A percentile compares a stretch with the other conserved stretches of the same genome.
Evolutionary conservation across 2,797 vertebrate species (phyloP).

Genomic region (Anguilla obscura): DNA sequence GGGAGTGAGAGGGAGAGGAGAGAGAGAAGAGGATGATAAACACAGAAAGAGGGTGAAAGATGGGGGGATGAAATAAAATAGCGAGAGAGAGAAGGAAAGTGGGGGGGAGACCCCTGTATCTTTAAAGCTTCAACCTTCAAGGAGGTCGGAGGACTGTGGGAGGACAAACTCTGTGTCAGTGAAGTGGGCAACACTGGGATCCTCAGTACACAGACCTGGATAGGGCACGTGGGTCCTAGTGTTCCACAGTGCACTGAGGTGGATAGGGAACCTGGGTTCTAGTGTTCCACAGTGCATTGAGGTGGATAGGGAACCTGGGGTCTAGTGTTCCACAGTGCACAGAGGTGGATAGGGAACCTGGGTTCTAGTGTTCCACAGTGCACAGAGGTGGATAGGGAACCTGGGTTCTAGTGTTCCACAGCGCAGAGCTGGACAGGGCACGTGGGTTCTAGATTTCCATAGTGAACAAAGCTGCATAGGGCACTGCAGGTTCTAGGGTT

Average conservation of each 20-base stretch:
- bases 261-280: slow-evolving; percentile 34
- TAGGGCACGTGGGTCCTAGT: slow-evolving; percentile 38
- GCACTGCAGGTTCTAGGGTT: neutral
- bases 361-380: slow-evolving; percentile 43
- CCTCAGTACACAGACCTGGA: slow-evolving; percentile 6
- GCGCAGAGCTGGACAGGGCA: slow-evolving; percentile 11
- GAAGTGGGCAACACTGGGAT: neutral
- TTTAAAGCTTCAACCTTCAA: neutral
- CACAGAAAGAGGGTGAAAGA: neutral
- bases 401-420: slow-evolving; percentile 33
- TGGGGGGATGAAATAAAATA: neutral
- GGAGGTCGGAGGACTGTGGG: neutral
- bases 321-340: neutral
- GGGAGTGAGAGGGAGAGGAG: slow-evolving; percentile 35
- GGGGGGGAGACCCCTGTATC: neutral
- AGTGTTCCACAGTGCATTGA: slow-evolving; percentile 28
- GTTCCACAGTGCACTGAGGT: slow-evolving; percentile 23
- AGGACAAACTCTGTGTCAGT: slow-evolving; percentile 26
- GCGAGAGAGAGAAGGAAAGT: neutral
- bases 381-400: slow-evolving; percentile 23
- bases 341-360: neutral
- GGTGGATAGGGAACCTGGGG: slow-evolving; percentile 36
- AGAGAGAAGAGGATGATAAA: neutral
- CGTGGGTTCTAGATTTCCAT: neutral
- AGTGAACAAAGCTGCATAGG: neutral